Evolutionary conservation across 2,797 vertebrate species (phyloP).

Genomic region (Novumbra hubbsi): DNA sequence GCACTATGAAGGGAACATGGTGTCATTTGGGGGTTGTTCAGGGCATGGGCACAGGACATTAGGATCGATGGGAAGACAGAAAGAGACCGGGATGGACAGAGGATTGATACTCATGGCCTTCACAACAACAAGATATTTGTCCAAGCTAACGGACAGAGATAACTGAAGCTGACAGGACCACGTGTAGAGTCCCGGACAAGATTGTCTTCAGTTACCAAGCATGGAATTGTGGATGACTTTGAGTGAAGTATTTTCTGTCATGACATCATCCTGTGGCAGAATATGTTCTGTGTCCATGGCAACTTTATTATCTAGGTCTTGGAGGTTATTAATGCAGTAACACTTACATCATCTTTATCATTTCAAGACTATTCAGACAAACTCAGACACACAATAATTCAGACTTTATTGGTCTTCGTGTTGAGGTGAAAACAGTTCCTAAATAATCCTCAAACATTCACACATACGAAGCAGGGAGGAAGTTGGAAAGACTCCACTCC

Average conservation of each 20-base stretch:
- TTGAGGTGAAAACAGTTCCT: neutral
- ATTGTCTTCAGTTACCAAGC: conserved; percentile 37
- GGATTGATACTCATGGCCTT: conserved; percentile 70
- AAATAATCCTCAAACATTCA: conserved; percentile 63
- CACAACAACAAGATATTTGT: conserved; percentile 59
- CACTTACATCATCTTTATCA: neutral
- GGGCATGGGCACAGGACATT: conserved; percentile 15
- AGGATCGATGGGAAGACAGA: neutral
- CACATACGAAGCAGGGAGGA: conserved; percentile 55
- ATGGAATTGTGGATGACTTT: conserved; percentile 44
- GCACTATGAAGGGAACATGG: neutral
- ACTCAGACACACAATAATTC: neutral
- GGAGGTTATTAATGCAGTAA: neutral
- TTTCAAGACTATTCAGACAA: neutral
- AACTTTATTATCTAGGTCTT: neutral
- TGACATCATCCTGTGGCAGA: neutral
- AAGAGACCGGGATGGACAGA: neutral
- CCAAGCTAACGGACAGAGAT: conserved; percentile 69
- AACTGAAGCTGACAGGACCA: conserved; percentile 53
- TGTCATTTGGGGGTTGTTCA: neutral
- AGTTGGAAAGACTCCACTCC: conserved; percentile 44
- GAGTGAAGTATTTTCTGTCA: neutral
- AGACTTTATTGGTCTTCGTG: neutral
- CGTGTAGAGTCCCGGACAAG: conserved; percentile 56
- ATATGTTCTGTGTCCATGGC: neutral